These are phyloP conservation scores for Cataglyphis livida DNA, from an alignment of 2,888 invertebrate species.

Conservation along the genomic window DNA sequence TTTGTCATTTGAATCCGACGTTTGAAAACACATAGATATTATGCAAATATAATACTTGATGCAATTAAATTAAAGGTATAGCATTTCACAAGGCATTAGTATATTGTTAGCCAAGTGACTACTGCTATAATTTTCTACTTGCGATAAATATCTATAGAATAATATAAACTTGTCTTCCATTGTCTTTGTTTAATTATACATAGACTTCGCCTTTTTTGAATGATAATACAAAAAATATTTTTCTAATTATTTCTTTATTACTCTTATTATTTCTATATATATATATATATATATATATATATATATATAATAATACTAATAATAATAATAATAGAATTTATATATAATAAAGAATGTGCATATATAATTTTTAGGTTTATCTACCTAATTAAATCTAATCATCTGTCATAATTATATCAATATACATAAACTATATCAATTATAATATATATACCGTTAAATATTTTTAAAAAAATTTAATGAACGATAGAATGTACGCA, in stretches of 20 bases:
- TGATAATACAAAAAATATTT: neutral
- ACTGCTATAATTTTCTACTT: neutral
- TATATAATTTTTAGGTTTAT: neutral
- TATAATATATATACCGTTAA: neutral
- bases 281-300: neutral
- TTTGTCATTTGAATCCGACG: neutral
- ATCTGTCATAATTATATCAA: neutral
- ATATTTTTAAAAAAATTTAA: neutral
- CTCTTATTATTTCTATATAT: neutral
- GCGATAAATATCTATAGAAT: neutral
- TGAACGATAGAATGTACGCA: neutral
- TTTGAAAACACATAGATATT: conserved; percentile 8
- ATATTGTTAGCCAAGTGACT: neutral
- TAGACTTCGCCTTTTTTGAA: neutral
- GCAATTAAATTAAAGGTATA: neutral
- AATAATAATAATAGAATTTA: no score
- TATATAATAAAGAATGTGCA: neutral
- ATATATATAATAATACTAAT: no score
- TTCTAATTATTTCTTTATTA: neutral
- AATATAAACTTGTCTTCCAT: neutral
- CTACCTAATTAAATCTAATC: neutral
- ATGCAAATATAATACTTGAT: neutral
- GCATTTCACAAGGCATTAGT: neutral
- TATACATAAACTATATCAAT: neutral
- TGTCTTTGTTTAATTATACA: neutral